Evolutionary conservation across 2,797 vertebrate species (phyloP).

Genomic region (Glossophaga mutica): DNA sequence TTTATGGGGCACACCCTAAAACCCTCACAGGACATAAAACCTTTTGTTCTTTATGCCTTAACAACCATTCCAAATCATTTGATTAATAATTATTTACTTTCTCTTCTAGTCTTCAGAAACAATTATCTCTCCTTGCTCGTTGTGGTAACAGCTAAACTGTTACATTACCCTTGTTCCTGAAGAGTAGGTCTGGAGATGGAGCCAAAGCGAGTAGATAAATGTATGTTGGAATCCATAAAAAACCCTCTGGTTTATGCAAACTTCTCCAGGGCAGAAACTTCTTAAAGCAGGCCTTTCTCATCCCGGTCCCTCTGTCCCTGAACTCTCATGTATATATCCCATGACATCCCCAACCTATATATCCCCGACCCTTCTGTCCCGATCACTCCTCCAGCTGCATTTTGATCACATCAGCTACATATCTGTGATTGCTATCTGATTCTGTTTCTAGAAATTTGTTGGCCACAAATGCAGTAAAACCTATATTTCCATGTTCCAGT

Average conservation of each 20-base stretch:
- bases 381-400: background rate
- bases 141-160: background rate
- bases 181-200: background rate
- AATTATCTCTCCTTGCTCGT: background rate
- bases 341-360: background rate
- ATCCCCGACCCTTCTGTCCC: background rate
- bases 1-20: conserved; percentile 7
- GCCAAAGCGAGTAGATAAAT: background rate
- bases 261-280: background rate
- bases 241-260: background rate
- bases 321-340: background rate
- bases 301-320: background rate
- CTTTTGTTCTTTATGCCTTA: conserved; percentile 37
- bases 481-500: background rate
- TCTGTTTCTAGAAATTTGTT: conserved; percentile 40
- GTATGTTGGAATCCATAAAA: background rate
- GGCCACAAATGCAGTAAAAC: background rate
- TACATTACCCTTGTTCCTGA: background rate
- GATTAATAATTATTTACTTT: conserved; percentile 44
- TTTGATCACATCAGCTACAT: background rate
- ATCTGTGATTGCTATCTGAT: background rate
- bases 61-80: conserved; percentile 31
- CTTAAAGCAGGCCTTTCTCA: background rate
- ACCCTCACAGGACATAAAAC: background rate
- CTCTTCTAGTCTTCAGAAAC: background rate